Evolutionary conservation across 2,113 vertebrate species (phyloP).

Genomic region (Antechinus flavipes): DNA sequence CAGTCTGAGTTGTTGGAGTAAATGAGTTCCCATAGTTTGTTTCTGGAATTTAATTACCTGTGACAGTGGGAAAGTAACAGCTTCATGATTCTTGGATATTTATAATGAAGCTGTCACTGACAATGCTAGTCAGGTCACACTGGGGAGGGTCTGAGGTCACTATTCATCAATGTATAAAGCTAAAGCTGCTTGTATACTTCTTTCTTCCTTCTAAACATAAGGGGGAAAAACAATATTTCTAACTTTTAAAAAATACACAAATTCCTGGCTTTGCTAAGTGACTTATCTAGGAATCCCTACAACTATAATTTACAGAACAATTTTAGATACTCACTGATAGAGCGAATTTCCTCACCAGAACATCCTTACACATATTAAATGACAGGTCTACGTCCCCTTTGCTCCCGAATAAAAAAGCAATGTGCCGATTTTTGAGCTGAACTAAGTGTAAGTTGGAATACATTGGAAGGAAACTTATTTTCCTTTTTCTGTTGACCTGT

Average conservation of each 20-base stretch:
- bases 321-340: neutral
- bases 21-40: slow-evolving; percentile 80
- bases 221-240: slow-evolving; percentile 23
- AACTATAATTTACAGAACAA: neutral
- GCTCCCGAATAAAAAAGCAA: neutral
- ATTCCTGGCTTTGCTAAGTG: neutral
- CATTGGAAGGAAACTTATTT: neutral
- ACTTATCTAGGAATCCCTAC: slow-evolving; percentile 44
- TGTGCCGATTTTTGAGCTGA: neutral
- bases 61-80: slow-evolving; percentile 84
- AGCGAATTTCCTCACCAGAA: neutral
- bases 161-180: slow-evolving; percentile 68
- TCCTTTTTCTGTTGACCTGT: slow-evolving; percentile 6
- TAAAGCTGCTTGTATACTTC: slow-evolving; percentile 43
- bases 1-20: slow-evolving; percentile 64
- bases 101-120: slow-evolving; percentile 80
- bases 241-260: neutral
- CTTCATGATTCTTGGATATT: slow-evolving; percentile 80
- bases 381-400: neutral
- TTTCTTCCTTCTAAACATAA: slow-evolving; percentile 38
- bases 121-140: slow-evolving; percentile 74
- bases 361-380: neutral
- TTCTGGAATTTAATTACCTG: slow-evolving; percentile 84
- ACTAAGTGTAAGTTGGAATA: neutral
- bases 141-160: slow-evolving; percentile 76